Base-by-base conservation (phyloP, 2,888 invertebrate genomes). In the Synanthedon andrenaeformis region DNA sequence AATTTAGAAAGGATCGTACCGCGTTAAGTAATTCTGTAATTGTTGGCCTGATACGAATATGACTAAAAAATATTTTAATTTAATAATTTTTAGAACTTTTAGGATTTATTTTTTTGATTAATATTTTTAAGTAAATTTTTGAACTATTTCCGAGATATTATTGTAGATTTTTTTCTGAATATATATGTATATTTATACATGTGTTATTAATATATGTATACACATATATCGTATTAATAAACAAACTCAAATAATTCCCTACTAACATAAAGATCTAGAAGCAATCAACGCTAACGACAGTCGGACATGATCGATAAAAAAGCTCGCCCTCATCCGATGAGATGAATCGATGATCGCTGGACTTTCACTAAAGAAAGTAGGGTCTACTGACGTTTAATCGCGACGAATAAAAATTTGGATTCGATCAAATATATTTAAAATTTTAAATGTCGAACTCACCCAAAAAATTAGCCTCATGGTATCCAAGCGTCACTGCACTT, bases 391-490 rank as follows among this genome's bases (percentile, higher is more conserved):
- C 58, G 62, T 59, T 12, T 10, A 14, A 49, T 19, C 49, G 12
- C 49, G 3, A 8, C 23, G 14, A 45, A 12, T 49, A 49, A 19
- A 49, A 49, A 49, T 49, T 23, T 13, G 23, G 23, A 49, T 19
- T 14, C 57, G 56, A 35, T 53, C 59, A 59, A 56, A 54, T 52
- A 56, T 42, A 49, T 51, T 54, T 54, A 35, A 52, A 55, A 42
- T 12, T 51, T 41, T 23, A 53, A 55, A 51, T 51, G 35, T 59
- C 17, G 28, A 67, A 75, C 86, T 73, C 72, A 87, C 86, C 86
- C 82, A 86, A 82, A 78, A 81, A 70, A 76, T 70, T 59, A 81
- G 80, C 79, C 85, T 78, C 86, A 87, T 87, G 69, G 74, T 84
- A 84, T 83, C 84, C 85, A 74, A 72, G 64, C 35, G 28, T 52